Conservation (phyloP, 2,113 vertebrate species). For the Brachirus orientalis region DNA sequence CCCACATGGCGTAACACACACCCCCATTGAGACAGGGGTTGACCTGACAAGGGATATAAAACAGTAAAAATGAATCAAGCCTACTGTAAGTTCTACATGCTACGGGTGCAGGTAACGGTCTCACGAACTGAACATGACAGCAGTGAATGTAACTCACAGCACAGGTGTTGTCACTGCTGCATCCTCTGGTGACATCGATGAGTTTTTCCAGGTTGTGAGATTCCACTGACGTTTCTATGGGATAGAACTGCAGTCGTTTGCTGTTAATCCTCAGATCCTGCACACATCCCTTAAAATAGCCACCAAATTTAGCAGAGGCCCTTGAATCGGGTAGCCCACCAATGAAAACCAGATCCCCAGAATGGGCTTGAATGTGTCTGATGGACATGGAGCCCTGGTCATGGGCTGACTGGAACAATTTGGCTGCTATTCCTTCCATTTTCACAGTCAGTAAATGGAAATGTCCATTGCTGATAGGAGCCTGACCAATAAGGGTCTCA, state of each 20-base stretch:
- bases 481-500: constrained; percentile 71
- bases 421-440: constrained; percentile 73
- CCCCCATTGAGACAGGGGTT: constrained; percentile 89
- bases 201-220: constrained; percentile 70
- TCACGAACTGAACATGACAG: neutral
- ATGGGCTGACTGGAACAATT: constrained; percentile 82
- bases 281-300: constrained; percentile 92
- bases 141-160: constrained; percentile 78
- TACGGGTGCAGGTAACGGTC: neutral
- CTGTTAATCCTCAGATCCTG: constrained; percentile 90
- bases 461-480: constrained; percentile 82
- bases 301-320: constrained; percentile 78
- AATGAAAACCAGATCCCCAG: constrained; percentile 80
- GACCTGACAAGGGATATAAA: constrained; percentile 67
- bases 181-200: constrained; percentile 83
- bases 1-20: constrained; percentile 88
- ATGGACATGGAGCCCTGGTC: constrained; percentile 79
- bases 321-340: constrained; percentile 86
- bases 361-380: constrained; percentile 66
- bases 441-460: constrained; percentile 87
- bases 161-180: constrained; percentile 85
- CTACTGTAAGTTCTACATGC: neutral
- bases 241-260: constrained; percentile 87
- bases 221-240: constrained; percentile 54
- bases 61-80: constrained; percentile 12